Conservation (phyloP, 2,888 invertebrate species). For the Hydrotaea diabolus region DNA sequence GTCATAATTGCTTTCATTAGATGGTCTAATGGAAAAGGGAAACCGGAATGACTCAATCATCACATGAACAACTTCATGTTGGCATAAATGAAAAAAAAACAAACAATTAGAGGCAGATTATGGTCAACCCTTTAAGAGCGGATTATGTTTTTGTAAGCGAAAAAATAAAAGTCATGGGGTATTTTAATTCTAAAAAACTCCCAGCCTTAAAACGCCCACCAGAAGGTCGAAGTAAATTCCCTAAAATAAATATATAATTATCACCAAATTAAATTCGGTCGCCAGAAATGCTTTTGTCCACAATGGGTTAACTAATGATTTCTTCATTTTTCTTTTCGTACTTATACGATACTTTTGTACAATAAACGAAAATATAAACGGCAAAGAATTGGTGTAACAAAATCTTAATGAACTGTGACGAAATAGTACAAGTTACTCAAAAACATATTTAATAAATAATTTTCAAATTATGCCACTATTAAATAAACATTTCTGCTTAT, state of each 20-base stretch:
- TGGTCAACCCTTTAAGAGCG: neutral
- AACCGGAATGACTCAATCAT: constrained; percentile 49
- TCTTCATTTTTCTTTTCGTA: constrained; percentile 13
- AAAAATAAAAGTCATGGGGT: neutral
- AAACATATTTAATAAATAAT: constrained; percentile 17
- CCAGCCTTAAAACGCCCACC: too few species aligned
- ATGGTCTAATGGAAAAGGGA: constrained; percentile 22
- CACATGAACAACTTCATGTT: constrained; percentile 26
- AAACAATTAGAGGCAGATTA: too few species aligned
- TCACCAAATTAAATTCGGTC: too few species aligned
- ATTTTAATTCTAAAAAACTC: too few species aligned
- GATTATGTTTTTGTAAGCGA: neutral
- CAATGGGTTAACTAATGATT: constrained; percentile 35
- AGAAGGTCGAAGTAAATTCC: too few species aligned
- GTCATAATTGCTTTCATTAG: constrained; percentile 18
- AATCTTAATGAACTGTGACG: constrained; percentile 32
- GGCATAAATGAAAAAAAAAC: neutral
- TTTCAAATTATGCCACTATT: neutral
- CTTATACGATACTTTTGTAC: neutral
- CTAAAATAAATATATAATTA: too few species aligned
- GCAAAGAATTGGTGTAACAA: constrained; percentile 11
- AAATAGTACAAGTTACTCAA: constrained; percentile 20
- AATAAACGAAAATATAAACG: neutral
- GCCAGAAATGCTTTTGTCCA: neutral
- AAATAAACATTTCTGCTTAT: neutral